Base-by-base conservation (phyloP, 2,888 invertebrate species). In the Eudemis profundana region DNA sequence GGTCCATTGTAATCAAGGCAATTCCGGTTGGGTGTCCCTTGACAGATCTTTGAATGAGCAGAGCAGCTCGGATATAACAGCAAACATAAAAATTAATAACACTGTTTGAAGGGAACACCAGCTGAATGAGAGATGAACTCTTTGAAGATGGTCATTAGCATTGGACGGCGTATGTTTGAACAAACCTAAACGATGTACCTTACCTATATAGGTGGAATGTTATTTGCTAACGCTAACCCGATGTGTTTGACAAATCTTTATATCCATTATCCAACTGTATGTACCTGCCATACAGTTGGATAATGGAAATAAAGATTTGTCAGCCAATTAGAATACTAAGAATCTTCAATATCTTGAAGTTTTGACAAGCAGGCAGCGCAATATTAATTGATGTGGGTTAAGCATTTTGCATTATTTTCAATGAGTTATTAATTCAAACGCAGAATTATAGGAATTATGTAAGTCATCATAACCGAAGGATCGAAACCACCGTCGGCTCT, bases 1-100 rank as follows among this genome's bases (percentile, higher is more conserved):
- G 72, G 70, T 70, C 72, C 62, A 69, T 66, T 44, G 64, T 46
- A 61, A 70, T 65, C 73, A 73, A 72, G 68, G 71, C 71, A 70
- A 74, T 74, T 72, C 69, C 64, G 56, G 70, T 61, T 69, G 64
- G 51, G 40, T 47, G 65, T 63, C 68, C 69, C 66, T 19, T 50
- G 66, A 64, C 67, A 68, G 67, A 69, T 72, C 69, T 69, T 46
- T 65, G 57, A 67, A 67, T 61, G 66, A 62, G 61, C 61, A 61
- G 66, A 62, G 61, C 61, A 61, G 23, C 53, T 40, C 29, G 54
- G 49, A 66, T 62, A 56, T 62, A 51, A 61, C 62, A 50, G 62
- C 74, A 79, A 76, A 80, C 77, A 77, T 78, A 77, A 78, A 82
- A 79, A 78, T 78, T 65, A 65, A 65, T 65, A 65, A n/a, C n/a